These are phyloP conservation scores for Mesocricetus auratus DNA, from an alignment of 2,113 vertebrate species.

Conservation along the genomic window DNA sequence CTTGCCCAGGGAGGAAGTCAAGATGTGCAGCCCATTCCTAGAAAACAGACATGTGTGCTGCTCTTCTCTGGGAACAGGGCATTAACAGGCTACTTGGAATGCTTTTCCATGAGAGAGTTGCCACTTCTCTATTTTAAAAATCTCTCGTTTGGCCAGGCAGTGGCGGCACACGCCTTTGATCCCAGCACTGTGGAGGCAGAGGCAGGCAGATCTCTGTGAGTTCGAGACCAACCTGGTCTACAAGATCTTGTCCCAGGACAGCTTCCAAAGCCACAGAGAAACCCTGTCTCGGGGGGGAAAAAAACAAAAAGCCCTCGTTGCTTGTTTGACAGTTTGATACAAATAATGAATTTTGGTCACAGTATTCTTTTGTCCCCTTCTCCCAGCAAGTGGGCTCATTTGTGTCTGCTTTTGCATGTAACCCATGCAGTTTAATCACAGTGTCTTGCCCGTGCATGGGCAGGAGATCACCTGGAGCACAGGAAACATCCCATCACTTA, in stretches of 20 bases:
- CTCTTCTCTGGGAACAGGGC: neutral
- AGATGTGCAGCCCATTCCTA: neutral
- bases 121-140: constrained; percentile 9
- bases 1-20: neutral
- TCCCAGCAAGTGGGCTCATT: neutral
- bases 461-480: neutral
- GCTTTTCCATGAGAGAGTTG: neutral
- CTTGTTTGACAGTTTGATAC: neutral
- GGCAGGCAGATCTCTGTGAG: too few species aligned
- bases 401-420: neutral
- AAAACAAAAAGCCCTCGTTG: too few species aligned
- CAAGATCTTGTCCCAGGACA: too few species aligned
- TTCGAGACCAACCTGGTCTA: too few species aligned
- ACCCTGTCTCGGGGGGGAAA: too few species aligned
- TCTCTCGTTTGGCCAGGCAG: too few species aligned
- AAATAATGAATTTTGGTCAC: neutral
- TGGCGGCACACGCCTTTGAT: too few species aligned
- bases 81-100: constrained; percentile 37
- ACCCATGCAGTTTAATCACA: neutral
- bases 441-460: too few species aligned
- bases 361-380: neutral
- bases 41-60: neutral
- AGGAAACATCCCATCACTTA: neutral
- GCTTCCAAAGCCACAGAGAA: too few species aligned
- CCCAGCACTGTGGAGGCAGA: too few species aligned